These are phyloP conservation scores for Streptopelia turtur DNA, from an alignment of 2,797 vertebrate species.

Conservation along the genomic window DNA sequence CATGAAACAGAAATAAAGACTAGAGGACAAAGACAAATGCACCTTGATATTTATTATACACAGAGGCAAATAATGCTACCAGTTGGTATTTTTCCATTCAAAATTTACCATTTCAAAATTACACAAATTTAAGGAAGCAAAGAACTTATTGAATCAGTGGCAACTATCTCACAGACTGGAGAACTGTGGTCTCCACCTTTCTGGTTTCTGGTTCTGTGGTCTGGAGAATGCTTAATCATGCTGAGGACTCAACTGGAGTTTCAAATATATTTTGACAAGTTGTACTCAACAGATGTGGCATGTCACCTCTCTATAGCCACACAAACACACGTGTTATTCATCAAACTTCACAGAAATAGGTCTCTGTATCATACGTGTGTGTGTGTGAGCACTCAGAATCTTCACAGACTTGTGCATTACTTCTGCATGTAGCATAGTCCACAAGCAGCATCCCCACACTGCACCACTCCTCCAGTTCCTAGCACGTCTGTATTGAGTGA, in stretches of 20 bases:
- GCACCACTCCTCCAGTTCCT: background rate
- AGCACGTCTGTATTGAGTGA: background rate
- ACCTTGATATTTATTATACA: background rate
- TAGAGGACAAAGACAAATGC: background rate
- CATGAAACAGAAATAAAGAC: background rate
- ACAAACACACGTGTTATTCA: background rate
- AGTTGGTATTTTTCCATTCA: background rate
- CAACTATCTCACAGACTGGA: background rate
- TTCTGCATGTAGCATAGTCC: background rate
- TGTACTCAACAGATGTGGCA: background rate
- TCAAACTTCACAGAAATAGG: background rate
- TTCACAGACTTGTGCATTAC: background rate
- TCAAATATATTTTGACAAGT: background rate
- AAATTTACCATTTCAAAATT: background rate
- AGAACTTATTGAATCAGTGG: background rate
- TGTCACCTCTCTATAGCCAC: background rate
- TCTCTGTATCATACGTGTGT: background rate
- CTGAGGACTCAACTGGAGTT: background rate
- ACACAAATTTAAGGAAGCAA: background rate
- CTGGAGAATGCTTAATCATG: background rate
- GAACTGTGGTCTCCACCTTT: background rate
- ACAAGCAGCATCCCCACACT: background rate
- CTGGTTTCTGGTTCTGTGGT: background rate
- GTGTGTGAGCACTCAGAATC: background rate
- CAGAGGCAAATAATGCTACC: background rate